Conservation (phyloP, 35 echinoderm and acorn worm species). For the Chiridota heheva region DNA sequence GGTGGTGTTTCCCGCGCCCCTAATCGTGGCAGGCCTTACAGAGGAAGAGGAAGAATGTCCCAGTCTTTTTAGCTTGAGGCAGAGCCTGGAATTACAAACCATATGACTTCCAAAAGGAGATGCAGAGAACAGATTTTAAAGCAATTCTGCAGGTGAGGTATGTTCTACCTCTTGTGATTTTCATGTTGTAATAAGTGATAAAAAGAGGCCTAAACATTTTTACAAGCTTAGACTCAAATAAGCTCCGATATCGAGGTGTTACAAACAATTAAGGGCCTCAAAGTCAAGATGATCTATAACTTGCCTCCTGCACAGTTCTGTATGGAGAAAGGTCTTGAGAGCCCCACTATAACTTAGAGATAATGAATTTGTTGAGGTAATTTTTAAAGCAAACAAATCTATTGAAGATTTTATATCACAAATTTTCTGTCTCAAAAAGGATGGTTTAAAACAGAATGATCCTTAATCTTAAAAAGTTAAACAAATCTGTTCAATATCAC, state of each 20-base stretch:
- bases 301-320: not conserved
- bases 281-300: slow-evolving; percentile 30
- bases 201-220: slow-evolving; percentile 16
- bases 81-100: too few relatives aligned
- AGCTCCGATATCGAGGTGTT: slow-evolving; percentile 22
- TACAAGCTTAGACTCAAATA: not conserved
- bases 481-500: slow-evolving; percentile 56
- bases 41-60: not conserved
- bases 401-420: slow-evolving; percentile 14
- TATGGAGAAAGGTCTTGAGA: slow-evolving; percentile 29
- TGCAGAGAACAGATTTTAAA: too few relatives aligned
- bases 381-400: slow-evolving; percentile 21
- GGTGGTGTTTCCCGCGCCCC: not conserved
- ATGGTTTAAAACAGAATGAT: slow-evolving; percentile 64
- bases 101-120: too few relatives aligned
- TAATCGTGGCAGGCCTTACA: not conserved
- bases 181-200: too few relatives aligned
- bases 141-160: too few relatives aligned
- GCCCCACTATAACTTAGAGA: slow-evolving; percentile 16
- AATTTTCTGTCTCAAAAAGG: slow-evolving; percentile 55
- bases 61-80: slow-evolving; percentile 3
- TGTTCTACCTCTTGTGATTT: too few relatives aligned
- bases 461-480: slow-evolving; percentile 60
- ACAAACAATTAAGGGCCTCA: slow-evolving; percentile 17
- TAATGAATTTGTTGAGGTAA: slow-evolving; percentile 18